Conservation (phyloP, 2,113 vertebrate species). For the Cacatua alba region DNA sequence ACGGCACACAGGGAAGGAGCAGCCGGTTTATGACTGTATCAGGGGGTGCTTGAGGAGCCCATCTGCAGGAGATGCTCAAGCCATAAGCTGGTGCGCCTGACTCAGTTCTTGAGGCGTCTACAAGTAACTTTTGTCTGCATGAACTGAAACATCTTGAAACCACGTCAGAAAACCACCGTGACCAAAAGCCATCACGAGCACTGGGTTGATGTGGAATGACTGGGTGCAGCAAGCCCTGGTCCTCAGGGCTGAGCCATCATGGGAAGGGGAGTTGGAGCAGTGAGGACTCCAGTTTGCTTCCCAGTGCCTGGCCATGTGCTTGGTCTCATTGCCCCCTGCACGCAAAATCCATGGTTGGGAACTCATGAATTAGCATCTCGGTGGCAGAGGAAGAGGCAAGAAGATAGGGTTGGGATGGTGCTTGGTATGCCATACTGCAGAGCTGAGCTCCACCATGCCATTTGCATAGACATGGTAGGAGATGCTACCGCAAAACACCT, state of each 20-base stretch:
- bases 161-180: neutral
- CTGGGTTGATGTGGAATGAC: rapidly evolving
- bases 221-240: neutral
- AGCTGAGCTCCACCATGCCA: neutral
- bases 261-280: neutral
- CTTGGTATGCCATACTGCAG: rapidly evolving
- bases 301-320: rapidly evolving
- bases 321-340: neutral
- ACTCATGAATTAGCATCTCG: rapidly evolving
- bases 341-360: neutral
- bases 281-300: neutral
- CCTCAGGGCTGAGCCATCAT: rapidly evolving
- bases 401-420: neutral
- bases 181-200: neutral
- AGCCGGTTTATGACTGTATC: neutral
- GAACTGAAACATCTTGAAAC: neutral
- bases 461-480: rapidly evolving
- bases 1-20: neutral
- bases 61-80: neutral
- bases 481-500: neutral
- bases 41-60: neutral
- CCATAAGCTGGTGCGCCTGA: neutral
- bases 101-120: neutral
- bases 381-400: neutral
- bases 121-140: rapidly evolving